A percentile compares a stretch with the other conserved stretches of the same genome.
phyloP scores from a whole-genome alignment of 2,797 vertebrate genomes.

The Megalops cyprinoides region DNA sequence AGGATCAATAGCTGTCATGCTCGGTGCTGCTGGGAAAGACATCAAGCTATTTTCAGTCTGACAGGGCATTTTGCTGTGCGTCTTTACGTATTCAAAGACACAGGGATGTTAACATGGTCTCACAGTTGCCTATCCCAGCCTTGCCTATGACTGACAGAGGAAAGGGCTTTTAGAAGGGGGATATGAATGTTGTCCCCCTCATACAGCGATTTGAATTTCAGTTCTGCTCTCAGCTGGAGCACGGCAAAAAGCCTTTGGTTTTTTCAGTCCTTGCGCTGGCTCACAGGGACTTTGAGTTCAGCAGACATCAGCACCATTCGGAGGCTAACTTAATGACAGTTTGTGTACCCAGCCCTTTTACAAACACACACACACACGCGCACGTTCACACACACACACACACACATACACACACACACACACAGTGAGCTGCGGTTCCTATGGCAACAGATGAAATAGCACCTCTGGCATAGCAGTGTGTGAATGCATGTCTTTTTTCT shows the following conservation, averaged over 20 bases:
- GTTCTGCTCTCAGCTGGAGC: too few relatives aligned
- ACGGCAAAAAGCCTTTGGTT: too few relatives aligned
- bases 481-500: slow-evolving; percentile 20
- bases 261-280: too few relatives aligned
- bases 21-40: background rate
- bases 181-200: background rate
- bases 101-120: background rate
- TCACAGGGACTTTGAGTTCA: too few relatives aligned
- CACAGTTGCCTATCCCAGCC: background rate
- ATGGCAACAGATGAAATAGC: slow-evolving; percentile 22
- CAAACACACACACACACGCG: background rate
- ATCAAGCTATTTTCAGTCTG: background rate
- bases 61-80: background rate
- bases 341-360: background rate
- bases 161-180: background rate
- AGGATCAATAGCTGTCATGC: background rate
- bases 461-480: slow-evolving; percentile 31
- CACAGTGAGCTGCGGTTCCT: slow-evolving; percentile 14
- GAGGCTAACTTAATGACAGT: background rate
- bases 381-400: background rate
- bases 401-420: slow-evolving; percentile 14
- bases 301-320: too few relatives aligned
- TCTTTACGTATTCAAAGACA: background rate
- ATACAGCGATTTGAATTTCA: background rate
- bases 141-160: background rate